A percentile compares a stretch with the other conserved stretches of the same genome.
These are phyloP conservation scores for Palaemon carinicauda DNA, from an alignment of 1,140 invertebrate species.

Conservation along the genomic window DNA sequence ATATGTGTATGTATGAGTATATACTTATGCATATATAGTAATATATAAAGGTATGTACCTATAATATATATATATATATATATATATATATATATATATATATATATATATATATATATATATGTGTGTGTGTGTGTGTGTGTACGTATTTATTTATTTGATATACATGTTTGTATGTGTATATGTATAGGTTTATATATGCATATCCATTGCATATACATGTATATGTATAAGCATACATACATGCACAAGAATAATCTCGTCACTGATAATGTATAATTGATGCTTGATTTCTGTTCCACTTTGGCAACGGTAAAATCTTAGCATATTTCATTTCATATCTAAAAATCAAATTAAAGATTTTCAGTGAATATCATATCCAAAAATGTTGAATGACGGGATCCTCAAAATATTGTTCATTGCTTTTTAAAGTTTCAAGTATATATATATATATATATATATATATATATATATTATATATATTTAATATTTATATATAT, in stretches of 20 bases:
- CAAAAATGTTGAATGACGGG: no score
- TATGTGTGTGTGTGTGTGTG: background rate
- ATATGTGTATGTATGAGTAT: background rate
- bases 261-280: no score
- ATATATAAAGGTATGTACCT: background rate
- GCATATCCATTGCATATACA: background rate
- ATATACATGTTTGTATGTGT: background rate
- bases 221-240: background rate
- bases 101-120: background rate
- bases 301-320: no score
- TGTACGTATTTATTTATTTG: no score
- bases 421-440: no score
- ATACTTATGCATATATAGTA: background rate
- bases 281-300: no score
- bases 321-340: no score
- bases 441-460: no score
- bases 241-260: background rate
- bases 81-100: slow-evolving; percentile 28
- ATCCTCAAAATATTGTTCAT: no score
- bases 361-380: no score
- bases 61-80: slow-evolving; percentile 18
- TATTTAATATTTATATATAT: slow-evolving; percentile 10
- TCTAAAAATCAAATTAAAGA: no score
- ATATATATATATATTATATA: slow-evolving; percentile 5
- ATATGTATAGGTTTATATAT: background rate